Evolutionary conservation across 2,888 invertebrate species (phyloP), one percentile per base, ranked within the genome.

Genomic region (Anorthoa munda): DNA sequence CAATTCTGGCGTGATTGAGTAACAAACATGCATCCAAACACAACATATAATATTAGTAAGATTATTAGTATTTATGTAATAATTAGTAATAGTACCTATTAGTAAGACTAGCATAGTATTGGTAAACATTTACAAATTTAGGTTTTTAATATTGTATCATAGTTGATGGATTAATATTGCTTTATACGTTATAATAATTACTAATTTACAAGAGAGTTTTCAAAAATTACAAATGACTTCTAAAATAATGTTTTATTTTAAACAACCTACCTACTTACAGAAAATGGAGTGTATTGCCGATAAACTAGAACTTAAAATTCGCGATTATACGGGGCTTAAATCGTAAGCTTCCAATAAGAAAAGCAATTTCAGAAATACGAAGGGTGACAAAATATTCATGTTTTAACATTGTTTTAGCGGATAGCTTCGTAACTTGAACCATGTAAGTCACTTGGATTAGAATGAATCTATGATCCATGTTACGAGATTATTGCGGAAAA

Each of bases 361-460:
- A 77, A 82, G 63, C 66, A 82, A 82, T 81, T 77, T 70, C 51
- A 70, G 59, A 81, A 77, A 77, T 82, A 72, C 73, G 64, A 69
- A 77, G 66, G 63, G 66, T 31, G 66, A 66, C 66, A 51, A 59
- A 64, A 82, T 72, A 56, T 66, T 82, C 51, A 58, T 53, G 39
- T 72, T 66, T 70, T 61, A 46, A 71, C 18, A 60, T 65, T 61
- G 39, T 65, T 74, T 70, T 60, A 70, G 66, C 15, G n/a, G 59
- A 51, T 63, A 69, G 21, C 68, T 21, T 59, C 51, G 46, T 66
- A 50, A 76, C 46, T 72, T 48, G 46, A 72, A 26, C 59, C 53
- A 59, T 51, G 68, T 66, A 72, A 64, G 68, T 69, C 55, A 66
- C 39, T 51, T 46, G 48, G 48, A 72, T 82, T 82, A 69, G 61